A percentile compares a stretch with the other conserved stretches of the same genome.
phyloP scores from a whole-genome alignment of 2,113 vertebrate genomes.

The Hystrix brachyura region DNA sequence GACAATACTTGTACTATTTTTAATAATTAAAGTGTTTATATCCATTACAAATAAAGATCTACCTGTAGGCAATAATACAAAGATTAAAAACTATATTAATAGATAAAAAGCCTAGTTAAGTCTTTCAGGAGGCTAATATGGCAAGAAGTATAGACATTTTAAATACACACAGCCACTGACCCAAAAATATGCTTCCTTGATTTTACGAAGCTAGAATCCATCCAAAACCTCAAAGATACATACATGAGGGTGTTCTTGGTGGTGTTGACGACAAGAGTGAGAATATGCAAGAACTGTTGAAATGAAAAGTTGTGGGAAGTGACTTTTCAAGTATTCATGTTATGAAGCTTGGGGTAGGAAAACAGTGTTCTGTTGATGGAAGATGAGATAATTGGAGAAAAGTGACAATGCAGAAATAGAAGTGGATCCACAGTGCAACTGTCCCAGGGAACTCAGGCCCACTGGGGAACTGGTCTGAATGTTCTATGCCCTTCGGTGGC shows the following conservation, averaged over 20 bases:
- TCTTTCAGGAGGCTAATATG: neutral
- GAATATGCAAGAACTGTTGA: neutral
- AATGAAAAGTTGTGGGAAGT: neutral
- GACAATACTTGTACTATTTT: neutral
- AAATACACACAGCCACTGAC: neutral
- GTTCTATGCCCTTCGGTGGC: accelerated
- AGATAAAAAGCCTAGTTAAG: neutral
- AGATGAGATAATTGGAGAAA: accelerated
- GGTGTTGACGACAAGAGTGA: neutral
- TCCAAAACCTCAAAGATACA: neutral
- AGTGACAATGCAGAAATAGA: neutral
- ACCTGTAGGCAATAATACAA: neutral
- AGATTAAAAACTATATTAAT: slow-evolving; percentile 5
- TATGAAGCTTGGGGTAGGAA: neutral
- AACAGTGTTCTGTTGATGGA: accelerated
- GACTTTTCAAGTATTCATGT: neutral
- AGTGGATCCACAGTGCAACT: neutral
- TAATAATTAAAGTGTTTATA: neutral
- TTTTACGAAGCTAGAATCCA: neutral
- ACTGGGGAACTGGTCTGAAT: accelerated
- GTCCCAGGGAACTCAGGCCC: neutral
- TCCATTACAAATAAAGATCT: neutral
- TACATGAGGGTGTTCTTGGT: neutral
- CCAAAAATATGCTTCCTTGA: neutral
- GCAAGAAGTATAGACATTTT: neutral